Conservation (phyloP, 2,113 vertebrate species). For the Etia nguti region DNA sequence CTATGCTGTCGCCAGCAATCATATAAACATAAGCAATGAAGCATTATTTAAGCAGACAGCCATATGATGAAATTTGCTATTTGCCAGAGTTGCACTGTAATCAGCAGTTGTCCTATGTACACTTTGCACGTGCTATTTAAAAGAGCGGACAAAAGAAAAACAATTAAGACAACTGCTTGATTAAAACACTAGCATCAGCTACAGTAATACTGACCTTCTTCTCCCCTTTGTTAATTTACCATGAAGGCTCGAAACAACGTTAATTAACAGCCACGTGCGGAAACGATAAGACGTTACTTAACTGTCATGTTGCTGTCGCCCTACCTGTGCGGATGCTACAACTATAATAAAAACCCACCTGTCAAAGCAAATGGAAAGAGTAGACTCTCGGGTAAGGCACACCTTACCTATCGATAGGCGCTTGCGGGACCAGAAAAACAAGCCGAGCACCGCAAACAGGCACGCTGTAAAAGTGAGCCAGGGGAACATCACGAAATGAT, state of each 20-base stretch:
- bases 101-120: background rate
- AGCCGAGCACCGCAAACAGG: constrained; percentile 32
- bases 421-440: constrained; percentile 71
- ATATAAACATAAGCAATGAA: background rate
- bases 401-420: constrained; percentile 40
- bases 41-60: background rate
- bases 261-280: background rate
- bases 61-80: background rate
- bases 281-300: background rate
- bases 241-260: background rate
- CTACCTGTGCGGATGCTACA: background rate
- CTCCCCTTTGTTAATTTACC: background rate
- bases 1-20: background rate
- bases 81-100: background rate
- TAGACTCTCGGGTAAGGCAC: constrained; percentile 2
- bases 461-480: constrained; percentile 2
- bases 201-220: background rate
- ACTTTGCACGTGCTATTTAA: background rate
- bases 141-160: background rate
- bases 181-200: background rate
- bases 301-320: background rate
- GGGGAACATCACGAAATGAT: background rate
- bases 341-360: background rate
- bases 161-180: background rate
- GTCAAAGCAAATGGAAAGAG: background rate